phyloP scores from a whole-genome alignment of 1,140 invertebrate species.

The Trigoniulus corallinus region DNA sequence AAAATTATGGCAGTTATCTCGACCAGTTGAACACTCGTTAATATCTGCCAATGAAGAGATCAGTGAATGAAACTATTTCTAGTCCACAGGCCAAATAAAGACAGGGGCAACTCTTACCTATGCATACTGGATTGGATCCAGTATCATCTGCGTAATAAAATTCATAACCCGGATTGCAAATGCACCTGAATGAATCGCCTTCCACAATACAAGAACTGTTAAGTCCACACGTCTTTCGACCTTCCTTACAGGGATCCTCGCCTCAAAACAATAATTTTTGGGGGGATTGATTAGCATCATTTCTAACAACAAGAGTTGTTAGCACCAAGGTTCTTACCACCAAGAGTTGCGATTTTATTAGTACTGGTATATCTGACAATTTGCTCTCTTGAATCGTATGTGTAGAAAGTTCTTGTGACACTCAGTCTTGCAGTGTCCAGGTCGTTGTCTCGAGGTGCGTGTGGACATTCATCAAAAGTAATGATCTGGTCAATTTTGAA shows the following conservation, averaged over 20 bases:
- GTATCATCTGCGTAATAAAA: constrained; percentile 37
- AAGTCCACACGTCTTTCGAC: constrained; percentile 47
- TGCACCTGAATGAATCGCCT: constrained; percentile 43
- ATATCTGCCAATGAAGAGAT: constrained; percentile 48
- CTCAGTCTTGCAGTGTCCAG: constrained; percentile 38
- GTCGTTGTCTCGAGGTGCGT: constrained; percentile 10
- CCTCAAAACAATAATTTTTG: constrained; percentile 20
- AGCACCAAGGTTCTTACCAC: constrained; percentile 32
- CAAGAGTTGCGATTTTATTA: constrained; percentile 51
- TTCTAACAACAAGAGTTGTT: too few relatives aligned
- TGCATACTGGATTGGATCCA: constrained; percentile 22
- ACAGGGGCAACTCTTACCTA: constrained; percentile 12
- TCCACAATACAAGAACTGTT: constrained; percentile 66
- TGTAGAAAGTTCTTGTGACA: constrained; percentile 58
- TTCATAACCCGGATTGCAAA: constrained; percentile 29
- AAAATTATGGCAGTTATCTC: constrained; percentile 58
- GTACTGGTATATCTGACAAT: constrained; percentile 72
- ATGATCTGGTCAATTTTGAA: constrained; percentile 36
- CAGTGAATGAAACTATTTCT: background rate
- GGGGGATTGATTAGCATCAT: background rate
- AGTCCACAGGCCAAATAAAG: constrained; percentile 12
- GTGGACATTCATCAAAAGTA: constrained; percentile 30
- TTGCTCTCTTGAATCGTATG: constrained; percentile 54
- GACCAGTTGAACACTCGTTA: constrained; percentile 62
- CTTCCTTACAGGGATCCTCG: constrained; percentile 65